These are phyloP conservation scores for Oryzias dopingdopingensis DNA, from an alignment of 2,797 vertebrate genomes.

Conservation along the genomic window DNA sequence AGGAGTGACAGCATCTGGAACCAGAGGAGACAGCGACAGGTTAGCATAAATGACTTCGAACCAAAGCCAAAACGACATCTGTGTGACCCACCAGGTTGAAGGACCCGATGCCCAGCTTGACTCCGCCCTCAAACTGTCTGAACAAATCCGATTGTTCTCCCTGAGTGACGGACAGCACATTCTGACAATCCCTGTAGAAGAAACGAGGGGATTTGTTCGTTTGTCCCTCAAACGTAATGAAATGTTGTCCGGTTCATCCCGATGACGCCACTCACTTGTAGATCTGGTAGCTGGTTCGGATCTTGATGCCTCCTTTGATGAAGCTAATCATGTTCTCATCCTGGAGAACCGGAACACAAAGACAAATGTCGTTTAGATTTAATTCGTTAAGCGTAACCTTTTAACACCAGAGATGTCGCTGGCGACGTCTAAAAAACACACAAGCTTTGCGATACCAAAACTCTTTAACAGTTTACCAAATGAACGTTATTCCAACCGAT, in stretches of 20 bases:
- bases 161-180: slow-evolving; percentile 77
- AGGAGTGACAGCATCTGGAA: slow-evolving; percentile 89
- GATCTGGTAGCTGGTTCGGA: slow-evolving; percentile 91
- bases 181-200: slow-evolving; percentile 87
- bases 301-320: slow-evolving; percentile 94
- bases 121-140: slow-evolving; percentile 91
- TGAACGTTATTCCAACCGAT: too few relatives aligned
- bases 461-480: too few relatives aligned
- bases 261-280: slow-evolving; percentile 82
- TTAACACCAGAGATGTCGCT: too few relatives aligned
- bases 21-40: too few relatives aligned
- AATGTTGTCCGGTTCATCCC: too few relatives aligned
- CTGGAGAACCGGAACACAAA: slow-evolving; percentile 57
- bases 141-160: slow-evolving; percentile 79
- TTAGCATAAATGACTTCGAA: too few relatives aligned
- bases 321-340: slow-evolving; percentile 98
- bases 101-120: slow-evolving; percentile 90
- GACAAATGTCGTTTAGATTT: too few relatives aligned
- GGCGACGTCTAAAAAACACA: too few relatives aligned
- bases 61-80: too few relatives aligned
- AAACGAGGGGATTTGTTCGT: background rate
- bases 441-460: too few relatives aligned
- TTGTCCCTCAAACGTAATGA: too few relatives aligned
- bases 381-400: too few relatives aligned
- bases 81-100: slow-evolving; percentile 86